phyloP scores from a whole-genome alignment of 1,140 invertebrate species.

The Ridgeia piscesae region DNA sequence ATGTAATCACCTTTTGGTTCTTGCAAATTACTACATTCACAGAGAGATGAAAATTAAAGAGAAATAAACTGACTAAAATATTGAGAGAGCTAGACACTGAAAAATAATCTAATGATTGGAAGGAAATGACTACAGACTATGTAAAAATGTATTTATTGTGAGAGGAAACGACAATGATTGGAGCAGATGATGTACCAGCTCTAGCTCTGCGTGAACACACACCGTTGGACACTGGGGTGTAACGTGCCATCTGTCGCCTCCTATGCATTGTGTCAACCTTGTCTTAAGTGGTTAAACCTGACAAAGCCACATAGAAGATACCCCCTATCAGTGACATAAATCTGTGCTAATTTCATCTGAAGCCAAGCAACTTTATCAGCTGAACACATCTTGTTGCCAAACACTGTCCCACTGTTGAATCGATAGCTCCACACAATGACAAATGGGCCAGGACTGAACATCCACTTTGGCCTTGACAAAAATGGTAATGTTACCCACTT shows the following conservation, averaged over 20 bases:
- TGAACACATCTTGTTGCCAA: not conserved
- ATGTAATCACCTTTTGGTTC: no score
- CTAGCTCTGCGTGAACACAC: not conserved
- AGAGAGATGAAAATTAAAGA: no score
- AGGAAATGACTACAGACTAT: not conserved
- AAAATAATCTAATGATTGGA: not conserved
- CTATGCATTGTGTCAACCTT: not conserved
- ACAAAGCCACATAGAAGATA: not conserved
- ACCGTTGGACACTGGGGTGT: not conserved
- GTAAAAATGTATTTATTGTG: not conserved
- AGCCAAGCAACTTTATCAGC: not conserved
- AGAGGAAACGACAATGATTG: not conserved
- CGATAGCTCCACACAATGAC: not conserved
- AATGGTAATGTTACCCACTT: not conserved
- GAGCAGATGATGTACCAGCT: not conserved
- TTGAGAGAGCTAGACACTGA: no score
- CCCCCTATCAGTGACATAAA: not conserved
- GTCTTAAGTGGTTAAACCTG: not conserved
- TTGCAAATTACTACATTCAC: no score
- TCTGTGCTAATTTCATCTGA: not conserved
- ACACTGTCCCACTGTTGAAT: not conserved
- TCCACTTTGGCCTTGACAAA: not conserved
- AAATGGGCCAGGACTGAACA: not conserved
- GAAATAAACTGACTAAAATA: no score
- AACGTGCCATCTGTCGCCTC: not conserved